phyloP scores from a whole-genome alignment of 1,140 invertebrate genomes.

The Frieseomelitta varia region DNA sequence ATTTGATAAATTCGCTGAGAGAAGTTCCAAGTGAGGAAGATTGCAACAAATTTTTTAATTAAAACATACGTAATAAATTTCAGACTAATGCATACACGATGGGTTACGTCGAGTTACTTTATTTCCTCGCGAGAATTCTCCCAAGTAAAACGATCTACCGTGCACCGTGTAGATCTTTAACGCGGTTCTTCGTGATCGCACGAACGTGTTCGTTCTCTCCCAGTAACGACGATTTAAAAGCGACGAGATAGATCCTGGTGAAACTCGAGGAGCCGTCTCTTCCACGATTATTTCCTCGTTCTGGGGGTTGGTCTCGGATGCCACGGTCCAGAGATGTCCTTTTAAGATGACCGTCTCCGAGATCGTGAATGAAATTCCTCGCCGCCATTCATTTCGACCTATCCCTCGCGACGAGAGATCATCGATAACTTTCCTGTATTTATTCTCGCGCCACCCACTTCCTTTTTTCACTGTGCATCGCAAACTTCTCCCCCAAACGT shows the following conservation, averaged over 20 bases:
- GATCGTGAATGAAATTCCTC: conserved; percentile 75
- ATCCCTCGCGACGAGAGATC: conserved; percentile 63
- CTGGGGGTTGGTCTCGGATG: conserved; percentile 32
- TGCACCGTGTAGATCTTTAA: not conserved
- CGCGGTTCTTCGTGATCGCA: not conserved
- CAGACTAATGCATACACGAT: too few relatives aligned
- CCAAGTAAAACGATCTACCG: not conserved
- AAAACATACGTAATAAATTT: too few relatives aligned
- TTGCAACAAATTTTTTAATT: too few relatives aligned
- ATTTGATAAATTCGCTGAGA: too few relatives aligned
- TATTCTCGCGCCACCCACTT: conserved; percentile 72
- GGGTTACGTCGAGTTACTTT: not conserved
- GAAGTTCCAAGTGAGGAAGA: too few relatives aligned
- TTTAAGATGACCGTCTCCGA: conserved; percentile 64
- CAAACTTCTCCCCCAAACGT: conserved; percentile 5
- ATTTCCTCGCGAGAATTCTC: not conserved
- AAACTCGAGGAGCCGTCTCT: conserved; percentile 56
- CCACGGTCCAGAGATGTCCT: conserved; percentile 66
- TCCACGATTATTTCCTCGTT: conserved; percentile 71
- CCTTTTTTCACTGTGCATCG: conserved; percentile 56
- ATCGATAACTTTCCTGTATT: conserved; percentile 74
- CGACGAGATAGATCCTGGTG: conserved; percentile 25
- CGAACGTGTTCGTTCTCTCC: not conserved
- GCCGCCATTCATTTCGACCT: conserved; percentile 55
- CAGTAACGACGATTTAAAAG: not conserved